Conservation (phyloP, 2,888 invertebrate species). For the Boloria euphrosyne region DNA sequence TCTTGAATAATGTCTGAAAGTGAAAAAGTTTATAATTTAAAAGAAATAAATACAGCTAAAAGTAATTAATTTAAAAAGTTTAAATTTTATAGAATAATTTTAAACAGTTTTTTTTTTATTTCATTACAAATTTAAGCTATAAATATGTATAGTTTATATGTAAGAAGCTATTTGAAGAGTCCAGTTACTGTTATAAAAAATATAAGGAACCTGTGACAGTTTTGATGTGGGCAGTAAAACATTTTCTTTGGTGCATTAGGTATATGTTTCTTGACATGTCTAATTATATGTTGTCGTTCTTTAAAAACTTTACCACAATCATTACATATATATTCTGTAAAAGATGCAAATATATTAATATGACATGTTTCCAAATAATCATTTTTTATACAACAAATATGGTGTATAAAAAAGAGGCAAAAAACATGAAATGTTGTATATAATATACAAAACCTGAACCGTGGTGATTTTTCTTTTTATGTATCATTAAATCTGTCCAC, state of each 20-base stretch:
- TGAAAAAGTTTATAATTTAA: not conserved
- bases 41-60: no score
- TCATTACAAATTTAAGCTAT: no score
- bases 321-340: conserved; percentile 69
- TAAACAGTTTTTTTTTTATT: no score
- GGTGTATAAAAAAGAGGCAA: not conserved
- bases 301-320: conserved; percentile 67
- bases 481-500: conserved; percentile 48
- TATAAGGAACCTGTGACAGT: conserved; percentile 58
- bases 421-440: not conserved
- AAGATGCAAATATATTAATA: not conserved
- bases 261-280: conserved; percentile 63
- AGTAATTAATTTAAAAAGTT: no score
- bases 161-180: no score
- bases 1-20: conserved; percentile 74
- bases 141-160: no score
- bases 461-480: conserved; percentile 64
- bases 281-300: conserved; percentile 60
- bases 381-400: not conserved
- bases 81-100: no score
- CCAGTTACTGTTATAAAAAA: not conserved
- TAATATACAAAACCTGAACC: conserved; percentile 49
- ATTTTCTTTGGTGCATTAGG: conserved; percentile 42
- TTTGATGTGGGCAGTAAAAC: conserved; percentile 62
- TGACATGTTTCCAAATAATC: not conserved